Evolutionary conservation across 2,113 vertebrate genomes (phyloP).

Genomic region (Nannospalax galili): DNA sequence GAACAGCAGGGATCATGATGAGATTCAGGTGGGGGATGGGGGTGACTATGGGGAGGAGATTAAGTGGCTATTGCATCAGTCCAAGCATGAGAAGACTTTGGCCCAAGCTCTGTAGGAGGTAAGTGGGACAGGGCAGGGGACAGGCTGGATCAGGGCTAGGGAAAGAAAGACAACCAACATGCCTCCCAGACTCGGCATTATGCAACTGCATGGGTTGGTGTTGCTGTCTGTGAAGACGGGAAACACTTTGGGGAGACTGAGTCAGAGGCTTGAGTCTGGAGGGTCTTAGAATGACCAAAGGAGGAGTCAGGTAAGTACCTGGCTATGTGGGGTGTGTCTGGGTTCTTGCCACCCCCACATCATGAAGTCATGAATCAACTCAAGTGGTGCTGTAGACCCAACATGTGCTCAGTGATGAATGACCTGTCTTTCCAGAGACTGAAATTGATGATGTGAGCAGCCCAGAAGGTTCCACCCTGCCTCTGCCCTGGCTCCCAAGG

Average conservation of each 20-base stretch:
- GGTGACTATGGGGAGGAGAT: not conserved
- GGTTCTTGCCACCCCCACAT: not conserved
- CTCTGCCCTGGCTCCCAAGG: constrained; percentile 57
- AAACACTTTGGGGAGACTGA: not conserved
- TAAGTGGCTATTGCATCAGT: not conserved
- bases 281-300: not conserved
- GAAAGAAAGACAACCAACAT: not conserved
- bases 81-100: not conserved
- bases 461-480: constrained; percentile 13
- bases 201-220: not conserved
- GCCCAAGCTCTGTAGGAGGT: not conserved
- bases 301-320: not conserved
- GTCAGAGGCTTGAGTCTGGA: not conserved
- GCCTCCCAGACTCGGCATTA: not conserved
- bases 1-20: not conserved
- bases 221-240: not conserved
- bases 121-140: not conserved
- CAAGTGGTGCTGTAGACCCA: not conserved
- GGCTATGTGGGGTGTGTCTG: not conserved
- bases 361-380: not conserved
- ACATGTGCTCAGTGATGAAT: not conserved
- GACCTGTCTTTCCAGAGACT: constrained; percentile 79
- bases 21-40: not conserved
- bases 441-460: constrained; percentile 73
- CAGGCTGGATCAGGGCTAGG: not conserved